Percentiles rank a stretch among this genome's conserved stretches.
Evolutionary conservation across 2,113 vertebrate genomes (phyloP).

Genomic region (Rhinolophus sinicus): DNA sequence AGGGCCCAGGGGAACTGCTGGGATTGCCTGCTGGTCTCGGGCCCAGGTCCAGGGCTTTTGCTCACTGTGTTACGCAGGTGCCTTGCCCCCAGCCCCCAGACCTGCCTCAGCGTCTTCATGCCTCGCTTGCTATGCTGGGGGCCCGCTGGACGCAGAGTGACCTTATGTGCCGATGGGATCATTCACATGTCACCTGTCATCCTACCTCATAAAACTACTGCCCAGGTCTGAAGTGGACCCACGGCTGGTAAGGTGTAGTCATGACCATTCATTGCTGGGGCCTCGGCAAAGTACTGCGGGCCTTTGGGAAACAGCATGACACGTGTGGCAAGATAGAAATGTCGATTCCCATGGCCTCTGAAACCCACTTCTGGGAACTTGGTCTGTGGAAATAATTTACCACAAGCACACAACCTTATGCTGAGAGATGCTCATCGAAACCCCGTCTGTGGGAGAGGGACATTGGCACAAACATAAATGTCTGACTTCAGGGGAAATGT

Average conservation of each 20-base stretch:
- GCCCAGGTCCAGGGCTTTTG: neutral
- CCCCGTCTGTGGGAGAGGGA: neutral
- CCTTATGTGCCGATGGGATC: accelerated
- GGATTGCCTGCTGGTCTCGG: accelerated
- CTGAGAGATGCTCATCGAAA: accelerated
- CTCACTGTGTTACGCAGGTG: accelerated
- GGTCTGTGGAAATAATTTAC: neutral
- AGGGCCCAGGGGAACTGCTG: neutral
- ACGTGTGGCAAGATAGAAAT: neutral
- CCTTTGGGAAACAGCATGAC: neutral
- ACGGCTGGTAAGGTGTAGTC: accelerated
- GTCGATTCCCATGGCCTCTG: accelerated
- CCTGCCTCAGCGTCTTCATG: neutral
- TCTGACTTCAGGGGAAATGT: neutral
- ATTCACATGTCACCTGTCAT: accelerated
- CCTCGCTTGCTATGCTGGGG: neutral
- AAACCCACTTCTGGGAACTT: neutral
- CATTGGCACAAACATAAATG: neutral
- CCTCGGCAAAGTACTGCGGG: accelerated
- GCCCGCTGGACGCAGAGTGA: neutral
- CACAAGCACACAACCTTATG: neutral
- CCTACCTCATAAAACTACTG: neutral
- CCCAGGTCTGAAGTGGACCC: neutral
- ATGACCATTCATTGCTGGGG: neutral
- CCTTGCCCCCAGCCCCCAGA: accelerated